phyloP scores from a whole-genome alignment of 1,140 invertebrate genomes.

The Aricia agestis region DNA sequence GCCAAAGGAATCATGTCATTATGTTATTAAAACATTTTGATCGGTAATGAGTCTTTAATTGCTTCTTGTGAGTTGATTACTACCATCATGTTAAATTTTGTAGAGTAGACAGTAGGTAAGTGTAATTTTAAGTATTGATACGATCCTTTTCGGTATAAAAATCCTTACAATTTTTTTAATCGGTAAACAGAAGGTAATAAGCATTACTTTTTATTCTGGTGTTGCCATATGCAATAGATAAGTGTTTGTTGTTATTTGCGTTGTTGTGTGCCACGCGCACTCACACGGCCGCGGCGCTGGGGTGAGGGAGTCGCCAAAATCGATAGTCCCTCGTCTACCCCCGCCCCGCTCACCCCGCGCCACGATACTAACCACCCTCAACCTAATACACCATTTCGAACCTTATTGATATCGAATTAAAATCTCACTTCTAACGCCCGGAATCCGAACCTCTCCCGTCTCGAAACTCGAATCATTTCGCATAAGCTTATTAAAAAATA shows the following conservation, averaged over 20 bases:
- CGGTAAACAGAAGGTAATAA: not conserved
- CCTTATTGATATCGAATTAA: slow-evolving; percentile 59
- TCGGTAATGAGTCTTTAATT: not conserved
- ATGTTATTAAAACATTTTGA: not conserved
- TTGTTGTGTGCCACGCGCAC: slow-evolving; percentile 49
- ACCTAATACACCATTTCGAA: slow-evolving; percentile 58
- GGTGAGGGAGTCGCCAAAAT: slow-evolving; percentile 69
- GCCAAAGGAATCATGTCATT: not conserved
- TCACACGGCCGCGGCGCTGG: slow-evolving; percentile 68
- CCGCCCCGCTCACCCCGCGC: slow-evolving; percentile 54
- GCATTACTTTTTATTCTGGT: not conserved
- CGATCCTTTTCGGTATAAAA: no score
- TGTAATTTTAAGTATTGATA: not conserved
- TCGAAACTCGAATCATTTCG: not conserved
- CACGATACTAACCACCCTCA: slow-evolving; percentile 69
- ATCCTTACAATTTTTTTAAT: not conserved
- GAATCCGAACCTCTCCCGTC: slow-evolving; percentile 29
- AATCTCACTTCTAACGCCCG: slow-evolving; percentile 45
- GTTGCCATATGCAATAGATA: slow-evolving; percentile 3
- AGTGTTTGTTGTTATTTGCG: slow-evolving; percentile 41
- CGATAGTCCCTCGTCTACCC: slow-evolving; percentile 69
- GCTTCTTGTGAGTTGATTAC: not conserved
- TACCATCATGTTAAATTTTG: not conserved
- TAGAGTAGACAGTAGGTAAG: not conserved
- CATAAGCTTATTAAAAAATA: not conserved